Base-by-base conservation (phyloP, 2,797 vertebrate genomes). In the Halcyon chelicuti region DNA sequence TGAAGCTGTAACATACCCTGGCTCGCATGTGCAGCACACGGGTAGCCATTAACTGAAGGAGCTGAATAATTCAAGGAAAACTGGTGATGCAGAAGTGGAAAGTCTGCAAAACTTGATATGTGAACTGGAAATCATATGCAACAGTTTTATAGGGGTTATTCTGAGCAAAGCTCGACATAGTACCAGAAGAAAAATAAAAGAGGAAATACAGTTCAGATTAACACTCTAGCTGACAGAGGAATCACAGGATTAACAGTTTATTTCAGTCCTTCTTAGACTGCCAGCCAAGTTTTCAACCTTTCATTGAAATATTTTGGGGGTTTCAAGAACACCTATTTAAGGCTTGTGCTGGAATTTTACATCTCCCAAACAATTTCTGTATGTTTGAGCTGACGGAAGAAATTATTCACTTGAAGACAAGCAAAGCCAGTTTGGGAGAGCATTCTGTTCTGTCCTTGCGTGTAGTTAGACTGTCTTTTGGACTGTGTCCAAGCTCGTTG, bases 41-140 rank as follows among this genome's bases (percentile, higher is more conserved):
- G 44, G 31, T 88, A 88, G 44, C 68, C 76, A 92, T 94, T 90
- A 84, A 67, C 31, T 74, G 49, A 81, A 77, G 28, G 17, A 74
- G 55, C 15, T 44, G 70, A 92, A 92, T 83, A 90, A 90, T 92
- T 91, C 73, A 71, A 83, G 82, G 49, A 86, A 91, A 80, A 49
- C 22, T 68, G 33, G 52, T 68, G 35, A 57, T 80, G 44, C 25
- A 67, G 57, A 80, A 83, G 22, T 57, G 7, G 31, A 85, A 94
- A 76, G 28, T 71, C 55, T 79, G 31, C 14, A 90, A 86, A 94
- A 82, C 9, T 61, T 57, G 37, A 7, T 67, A 44, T 33, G 10
- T 85, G 60, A 78, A 60, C 65, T 74, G 35, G 75, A 88, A 91
- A 76, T 66, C 23, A 42, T 22, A 66, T 12, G 19, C 55, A 93